Percentiles rank a stretch among this genome's conserved stretches.
phyloP scores from a whole-genome alignment of 1,140 invertebrate genomes.

The Sycophila sp. region DNA sequence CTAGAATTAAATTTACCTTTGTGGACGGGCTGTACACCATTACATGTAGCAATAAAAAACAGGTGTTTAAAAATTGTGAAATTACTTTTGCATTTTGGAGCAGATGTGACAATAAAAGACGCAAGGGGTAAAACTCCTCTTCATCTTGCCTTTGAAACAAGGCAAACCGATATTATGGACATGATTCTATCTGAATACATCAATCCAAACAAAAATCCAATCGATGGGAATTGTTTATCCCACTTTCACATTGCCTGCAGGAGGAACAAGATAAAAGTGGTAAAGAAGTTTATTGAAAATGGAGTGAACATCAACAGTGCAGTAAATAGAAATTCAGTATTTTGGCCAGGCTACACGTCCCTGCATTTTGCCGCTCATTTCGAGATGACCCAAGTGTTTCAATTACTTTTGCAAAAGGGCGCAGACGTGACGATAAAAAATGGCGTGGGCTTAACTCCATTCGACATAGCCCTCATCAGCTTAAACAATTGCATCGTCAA shows the following conservation, averaged over 20 bases:
- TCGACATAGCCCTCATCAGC: neutral
- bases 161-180: neutral
- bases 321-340: neutral
- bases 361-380: conserved; percentile 4
- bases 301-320: neutral
- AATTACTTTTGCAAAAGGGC: neutral
- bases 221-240: neutral
- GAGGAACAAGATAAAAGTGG: neutral
- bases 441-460: neutral
- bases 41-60: neutral
- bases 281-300: neutral
- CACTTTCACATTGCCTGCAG: neutral
- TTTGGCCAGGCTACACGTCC: neutral
- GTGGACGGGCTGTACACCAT: neutral
- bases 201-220: neutral
- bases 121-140: neutral
- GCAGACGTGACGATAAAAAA: neutral
- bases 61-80: neutral
- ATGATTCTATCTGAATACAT: neutral
- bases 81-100: neutral
- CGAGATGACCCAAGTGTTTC: neutral
- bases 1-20: neutral
- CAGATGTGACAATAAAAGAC: neutral
- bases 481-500: neutral
- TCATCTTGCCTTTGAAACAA: neutral